Conservation (phyloP, 2,797 vertebrate genomes). For the Halcyon smyrnensis region DNA sequence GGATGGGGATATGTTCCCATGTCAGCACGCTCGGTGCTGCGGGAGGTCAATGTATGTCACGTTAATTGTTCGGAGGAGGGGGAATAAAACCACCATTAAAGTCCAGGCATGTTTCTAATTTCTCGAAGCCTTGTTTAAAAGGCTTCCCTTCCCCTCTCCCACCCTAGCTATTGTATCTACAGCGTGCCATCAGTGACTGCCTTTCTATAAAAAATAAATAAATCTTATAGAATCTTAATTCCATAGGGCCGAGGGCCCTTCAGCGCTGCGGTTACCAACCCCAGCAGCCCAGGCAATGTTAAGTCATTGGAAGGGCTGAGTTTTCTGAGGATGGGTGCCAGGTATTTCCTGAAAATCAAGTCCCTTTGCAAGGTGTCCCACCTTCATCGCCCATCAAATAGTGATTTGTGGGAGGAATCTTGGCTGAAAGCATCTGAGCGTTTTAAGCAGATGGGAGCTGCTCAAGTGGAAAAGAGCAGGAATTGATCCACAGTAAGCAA, state of each 20-base stretch:
- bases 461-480: neutral
- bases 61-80: neutral
- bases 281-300: rapidly evolving
- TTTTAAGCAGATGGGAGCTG: neutral
- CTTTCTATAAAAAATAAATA: neutral
- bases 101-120: slow-evolving; percentile 18
- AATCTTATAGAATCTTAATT: neutral
- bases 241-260: neutral
- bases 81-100: neutral
- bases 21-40: neutral
- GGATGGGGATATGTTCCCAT: neutral
- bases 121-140: slow-evolving; percentile 7
- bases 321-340: neutral
- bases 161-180: slow-evolving; percentile 13
- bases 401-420: neutral
- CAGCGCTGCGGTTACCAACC: neutral
- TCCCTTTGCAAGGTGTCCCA: neutral
- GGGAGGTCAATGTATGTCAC: neutral
- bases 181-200: neutral
- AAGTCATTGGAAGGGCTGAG: neutral
- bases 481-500: neutral
- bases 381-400: neutral
- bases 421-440: neutral
- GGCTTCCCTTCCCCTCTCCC: neutral
- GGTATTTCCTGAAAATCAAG: neutral